phyloP scores from a whole-genome alignment of 2,797 vertebrate species.

The Tinamus major region DNA sequence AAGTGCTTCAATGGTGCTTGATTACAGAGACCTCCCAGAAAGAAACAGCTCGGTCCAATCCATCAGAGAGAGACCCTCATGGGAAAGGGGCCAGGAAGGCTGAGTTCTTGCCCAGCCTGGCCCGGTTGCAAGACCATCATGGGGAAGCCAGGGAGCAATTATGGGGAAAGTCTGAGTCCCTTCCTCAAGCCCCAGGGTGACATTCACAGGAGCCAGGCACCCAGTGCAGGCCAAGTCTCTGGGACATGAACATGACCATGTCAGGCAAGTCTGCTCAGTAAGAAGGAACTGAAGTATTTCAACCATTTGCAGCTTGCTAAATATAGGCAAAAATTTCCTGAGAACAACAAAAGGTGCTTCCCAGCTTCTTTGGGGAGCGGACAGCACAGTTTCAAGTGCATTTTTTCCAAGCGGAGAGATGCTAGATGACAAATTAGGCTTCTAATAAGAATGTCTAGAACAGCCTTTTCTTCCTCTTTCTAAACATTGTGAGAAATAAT shows the following conservation, averaged over 20 bases:
- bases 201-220: not conserved
- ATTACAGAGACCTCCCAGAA: not conserved
- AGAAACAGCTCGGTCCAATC: not conserved
- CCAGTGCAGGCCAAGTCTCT: not conserved
- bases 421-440: not conserved
- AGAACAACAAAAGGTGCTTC: not conserved
- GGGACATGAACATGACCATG: not conserved
- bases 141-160: not conserved
- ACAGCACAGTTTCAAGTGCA: not conserved
- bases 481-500: not conserved
- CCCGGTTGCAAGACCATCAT: not conserved
- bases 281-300: not conserved
- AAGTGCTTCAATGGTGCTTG: not conserved
- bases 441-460: not conserved
- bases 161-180: not conserved
- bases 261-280: not conserved
- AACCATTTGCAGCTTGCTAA: not conserved
- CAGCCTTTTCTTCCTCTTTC: not conserved
- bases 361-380: not conserved
- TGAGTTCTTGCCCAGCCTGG: not conserved
- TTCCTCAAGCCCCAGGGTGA: not conserved
- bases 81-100: not conserved
- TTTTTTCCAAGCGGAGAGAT: not conserved
- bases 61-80: not conserved
- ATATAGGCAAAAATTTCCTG: not conserved